phyloP scores from a whole-genome alignment of 2,113 vertebrate species.

The Vicugna pacos region DNA sequence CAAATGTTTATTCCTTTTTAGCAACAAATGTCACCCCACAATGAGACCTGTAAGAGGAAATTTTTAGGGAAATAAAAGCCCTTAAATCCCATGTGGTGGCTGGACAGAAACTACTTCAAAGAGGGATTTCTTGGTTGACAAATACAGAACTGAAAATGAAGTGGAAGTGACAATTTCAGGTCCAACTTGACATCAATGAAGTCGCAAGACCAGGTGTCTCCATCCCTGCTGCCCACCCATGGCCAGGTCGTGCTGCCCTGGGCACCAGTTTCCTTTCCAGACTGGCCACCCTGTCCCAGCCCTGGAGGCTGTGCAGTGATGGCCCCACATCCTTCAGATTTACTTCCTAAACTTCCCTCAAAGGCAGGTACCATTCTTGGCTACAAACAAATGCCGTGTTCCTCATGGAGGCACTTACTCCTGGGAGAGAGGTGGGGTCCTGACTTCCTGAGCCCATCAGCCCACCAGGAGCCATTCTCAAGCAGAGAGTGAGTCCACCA shows the following conservation, averaged over 20 bases:
- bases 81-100: not conserved
- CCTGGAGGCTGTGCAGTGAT: not conserved
- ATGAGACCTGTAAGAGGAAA: not conserved
- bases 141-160: not conserved
- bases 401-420: not conserved
- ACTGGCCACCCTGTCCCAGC: not conserved
- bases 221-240: fast-evolving
- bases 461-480: no score
- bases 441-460: no score
- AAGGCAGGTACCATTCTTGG: not conserved
- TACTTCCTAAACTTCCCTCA: not conserved
- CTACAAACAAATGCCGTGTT: not conserved
- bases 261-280: not conserved
- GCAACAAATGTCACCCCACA: not conserved
- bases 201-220: not conserved
- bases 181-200: not conserved
- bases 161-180: fast-evolving
- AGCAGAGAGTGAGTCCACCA: not conserved
- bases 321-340: not conserved
- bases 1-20: not conserved
- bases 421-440: no score
- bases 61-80: not conserved
- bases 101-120: not conserved
- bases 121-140: not conserved
- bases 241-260: not conserved